These are phyloP conservation scores for Gallinago undulata DNA, from an alignment of 2,113 vertebrate genomes.

Conservation along the genomic window DNA sequence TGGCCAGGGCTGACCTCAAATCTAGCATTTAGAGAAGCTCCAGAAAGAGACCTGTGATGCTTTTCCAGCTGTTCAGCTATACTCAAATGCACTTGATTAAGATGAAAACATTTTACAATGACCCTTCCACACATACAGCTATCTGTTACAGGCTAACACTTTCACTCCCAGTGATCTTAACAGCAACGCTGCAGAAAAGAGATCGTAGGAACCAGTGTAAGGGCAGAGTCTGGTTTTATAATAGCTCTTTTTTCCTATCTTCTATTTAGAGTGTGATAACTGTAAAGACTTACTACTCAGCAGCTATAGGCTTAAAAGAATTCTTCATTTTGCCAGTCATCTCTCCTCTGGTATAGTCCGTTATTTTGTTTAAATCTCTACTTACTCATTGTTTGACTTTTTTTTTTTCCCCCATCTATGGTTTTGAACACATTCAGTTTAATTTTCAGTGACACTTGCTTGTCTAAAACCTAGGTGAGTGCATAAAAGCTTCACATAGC, in stretches of 20 bases:
- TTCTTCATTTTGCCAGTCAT: neutral
- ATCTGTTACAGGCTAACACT: neutral
- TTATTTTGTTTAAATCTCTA: neutral
- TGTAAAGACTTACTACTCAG: neutral
- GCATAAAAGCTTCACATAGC: neutral
- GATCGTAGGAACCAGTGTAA: neutral
- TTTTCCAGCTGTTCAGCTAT: neutral
- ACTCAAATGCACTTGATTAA: neutral
- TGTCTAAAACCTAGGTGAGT: neutral
- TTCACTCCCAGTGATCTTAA: neutral
- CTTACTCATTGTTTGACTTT: neutral
- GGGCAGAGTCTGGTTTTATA: neutral
- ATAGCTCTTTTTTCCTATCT: neutral
- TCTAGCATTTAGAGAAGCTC: neutral
- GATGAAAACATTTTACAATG: neutral
- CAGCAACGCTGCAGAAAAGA: neutral
- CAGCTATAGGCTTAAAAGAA: neutral
- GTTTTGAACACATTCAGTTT: neutral
- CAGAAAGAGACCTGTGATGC: neutral
- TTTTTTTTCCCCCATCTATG: accelerated
- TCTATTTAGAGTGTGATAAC: neutral
- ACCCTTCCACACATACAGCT: neutral
- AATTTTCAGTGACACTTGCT: neutral
- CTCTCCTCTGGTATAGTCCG: neutral
- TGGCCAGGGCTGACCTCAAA: neutral